Evolutionary conservation across 1,140 invertebrate genomes (phyloP).

Genomic region (Aphaenogaster floridana): DNA sequence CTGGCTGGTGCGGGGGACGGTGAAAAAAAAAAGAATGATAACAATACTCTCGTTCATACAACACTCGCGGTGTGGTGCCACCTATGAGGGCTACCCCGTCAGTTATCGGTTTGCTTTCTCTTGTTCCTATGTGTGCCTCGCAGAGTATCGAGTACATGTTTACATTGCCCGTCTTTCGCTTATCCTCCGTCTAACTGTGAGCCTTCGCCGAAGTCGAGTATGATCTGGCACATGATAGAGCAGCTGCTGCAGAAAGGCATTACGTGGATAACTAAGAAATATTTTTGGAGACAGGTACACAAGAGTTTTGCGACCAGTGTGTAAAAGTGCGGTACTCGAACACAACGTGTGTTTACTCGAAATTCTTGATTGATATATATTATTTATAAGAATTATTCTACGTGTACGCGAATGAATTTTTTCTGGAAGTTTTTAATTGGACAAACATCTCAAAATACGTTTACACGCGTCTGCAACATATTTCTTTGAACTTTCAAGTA

Average conservation of each 20-base stretch:
- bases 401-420: neutral
- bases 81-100: slow-evolving; percentile 70
- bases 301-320: slow-evolving; percentile 27
- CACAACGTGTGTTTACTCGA: neutral
- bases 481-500: neutral
- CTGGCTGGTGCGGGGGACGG: neutral
- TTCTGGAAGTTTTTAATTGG: neutral
- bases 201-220: slow-evolving; percentile 48
- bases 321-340: neutral
- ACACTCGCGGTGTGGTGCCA: slow-evolving; percentile 74
- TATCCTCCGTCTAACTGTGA: neutral
- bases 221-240: slow-evolving; percentile 76
- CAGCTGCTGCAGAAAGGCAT: slow-evolving; percentile 67
- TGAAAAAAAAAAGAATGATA: slow-evolving; percentile 56
- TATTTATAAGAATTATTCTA: neutral
- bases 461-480: neutral
- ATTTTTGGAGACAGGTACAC: slow-evolving; percentile 75
- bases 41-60: slow-evolving; percentile 40
- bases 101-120: slow-evolving; percentile 1
- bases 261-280: slow-evolving; percentile 59
- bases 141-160: slow-evolving; percentile 28
- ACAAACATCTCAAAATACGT: neutral
- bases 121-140: neutral
- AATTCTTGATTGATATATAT: neutral
- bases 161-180: slow-evolving; percentile 22